phyloP scores from a whole-genome alignment of 2,797 vertebrate species.

The Eidolon dupreanum region DNA sequence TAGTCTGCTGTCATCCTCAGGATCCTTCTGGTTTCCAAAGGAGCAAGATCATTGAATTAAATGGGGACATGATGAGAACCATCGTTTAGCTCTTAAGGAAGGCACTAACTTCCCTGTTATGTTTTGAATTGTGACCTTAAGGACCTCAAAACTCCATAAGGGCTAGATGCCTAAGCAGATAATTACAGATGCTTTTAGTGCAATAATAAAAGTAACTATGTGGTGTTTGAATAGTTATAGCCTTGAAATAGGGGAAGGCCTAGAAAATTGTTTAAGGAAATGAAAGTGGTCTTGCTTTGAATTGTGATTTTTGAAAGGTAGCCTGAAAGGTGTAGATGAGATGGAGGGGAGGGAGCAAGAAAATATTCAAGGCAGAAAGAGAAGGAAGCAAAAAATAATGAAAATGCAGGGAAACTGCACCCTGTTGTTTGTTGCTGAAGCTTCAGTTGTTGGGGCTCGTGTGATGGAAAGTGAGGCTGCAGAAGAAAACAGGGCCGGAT shows the following conservation, averaged over 20 bases:
- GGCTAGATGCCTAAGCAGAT: not conserved
- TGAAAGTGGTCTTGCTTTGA: not conserved
- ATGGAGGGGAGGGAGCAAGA: not conserved
- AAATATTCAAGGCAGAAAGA: not conserved
- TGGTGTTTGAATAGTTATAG: not conserved
- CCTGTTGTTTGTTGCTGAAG: not conserved
- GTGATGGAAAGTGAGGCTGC: not conserved
- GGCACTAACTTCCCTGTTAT: not conserved
- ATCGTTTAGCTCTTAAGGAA: not conserved
- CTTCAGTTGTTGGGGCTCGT: not conserved
- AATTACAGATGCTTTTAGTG: not conserved
- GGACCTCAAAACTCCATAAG: not conserved
- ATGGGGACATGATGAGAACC: not conserved
- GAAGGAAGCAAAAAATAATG: not conserved
- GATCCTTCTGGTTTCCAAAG: not conserved
- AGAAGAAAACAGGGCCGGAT: not conserved
- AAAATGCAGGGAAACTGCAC: not conserved
- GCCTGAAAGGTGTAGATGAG: not conserved
- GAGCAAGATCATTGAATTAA: not conserved
- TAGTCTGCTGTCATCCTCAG: not conserved
- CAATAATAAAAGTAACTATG: not conserved
- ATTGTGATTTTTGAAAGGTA: not conserved
- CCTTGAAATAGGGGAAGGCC: not conserved
- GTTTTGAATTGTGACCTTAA: not conserved
- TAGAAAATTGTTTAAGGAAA: not conserved